Conservation (phyloP, 2,113 vertebrate genomes). For the Poeciliopsis turrubarensis region DNA sequence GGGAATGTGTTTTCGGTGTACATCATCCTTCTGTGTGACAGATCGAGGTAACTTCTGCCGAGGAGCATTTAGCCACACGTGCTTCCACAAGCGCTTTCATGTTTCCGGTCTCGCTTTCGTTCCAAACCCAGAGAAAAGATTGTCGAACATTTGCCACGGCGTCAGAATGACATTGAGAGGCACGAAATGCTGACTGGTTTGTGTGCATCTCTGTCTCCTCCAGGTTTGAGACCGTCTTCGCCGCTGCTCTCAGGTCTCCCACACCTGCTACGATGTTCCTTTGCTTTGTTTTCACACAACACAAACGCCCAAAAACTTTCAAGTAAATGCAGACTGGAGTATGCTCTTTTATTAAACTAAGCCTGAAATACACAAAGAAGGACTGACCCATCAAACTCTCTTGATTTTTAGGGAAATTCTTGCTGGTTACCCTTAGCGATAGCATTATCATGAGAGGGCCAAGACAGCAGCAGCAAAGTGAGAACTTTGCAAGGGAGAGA, state of each 20-base stretch:
- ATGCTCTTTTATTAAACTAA: too few species aligned
- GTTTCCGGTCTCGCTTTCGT: slow-evolving; percentile 47
- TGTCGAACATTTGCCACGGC: slow-evolving; percentile 36
- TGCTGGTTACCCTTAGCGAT: too few species aligned
- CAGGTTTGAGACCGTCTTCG: too few species aligned
- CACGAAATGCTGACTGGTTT: neutral
- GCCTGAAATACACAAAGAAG: too few species aligned
- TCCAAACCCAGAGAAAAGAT: slow-evolving; percentile 19
- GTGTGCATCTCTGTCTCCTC: neutral
- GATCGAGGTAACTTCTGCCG: slow-evolving; percentile 50
- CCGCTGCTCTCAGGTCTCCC: neutral
- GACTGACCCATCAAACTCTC: too few species aligned
- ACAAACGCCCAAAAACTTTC: too few species aligned
- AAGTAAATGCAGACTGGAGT: too few species aligned
- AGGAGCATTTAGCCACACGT: slow-evolving; percentile 54
- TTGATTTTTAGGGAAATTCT: too few species aligned
- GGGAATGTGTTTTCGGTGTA: slow-evolving; percentile 72
- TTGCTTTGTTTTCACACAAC: too few species aligned
- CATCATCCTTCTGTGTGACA: slow-evolving; percentile 73
- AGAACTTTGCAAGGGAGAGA: neutral
- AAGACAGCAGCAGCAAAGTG: too few species aligned
- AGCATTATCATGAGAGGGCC: too few species aligned
- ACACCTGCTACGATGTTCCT: neutral
- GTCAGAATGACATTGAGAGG: neutral
- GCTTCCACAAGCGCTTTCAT: slow-evolving; percentile 3